phyloP scores from a whole-genome alignment of 1,140 invertebrate genomes.

The Cryptotermes secundus region DNA sequence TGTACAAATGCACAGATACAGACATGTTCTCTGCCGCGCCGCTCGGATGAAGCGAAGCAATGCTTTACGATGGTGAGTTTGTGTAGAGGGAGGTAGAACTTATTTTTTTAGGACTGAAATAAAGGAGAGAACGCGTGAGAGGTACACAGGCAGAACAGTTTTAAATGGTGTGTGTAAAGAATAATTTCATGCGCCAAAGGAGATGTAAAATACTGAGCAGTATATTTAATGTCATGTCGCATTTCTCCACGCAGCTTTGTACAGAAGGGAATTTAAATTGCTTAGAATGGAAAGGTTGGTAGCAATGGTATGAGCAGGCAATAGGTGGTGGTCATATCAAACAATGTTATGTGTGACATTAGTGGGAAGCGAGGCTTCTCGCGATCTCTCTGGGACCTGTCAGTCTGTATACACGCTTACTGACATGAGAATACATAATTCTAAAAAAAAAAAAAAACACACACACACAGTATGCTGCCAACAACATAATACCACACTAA shows the following conservation, averaged over 20 bases:
- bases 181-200: constrained; percentile 25
- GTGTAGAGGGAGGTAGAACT: not conserved
- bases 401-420: not conserved
- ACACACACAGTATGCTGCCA: not conserved
- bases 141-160: not conserved
- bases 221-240: constrained; percentile 23
- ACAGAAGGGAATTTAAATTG: not conserved
- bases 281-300: constrained; percentile 11
- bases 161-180: constrained; percentile 28
- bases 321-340: not conserved
- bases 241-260: constrained; percentile 9
- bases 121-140: not conserved
- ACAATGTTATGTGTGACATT: not conserved
- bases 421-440: not conserved
- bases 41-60: not conserved
- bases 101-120: constrained; percentile 4
- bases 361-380: not conserved
- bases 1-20: not conserved
- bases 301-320: not conserved
- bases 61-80: not conserved
- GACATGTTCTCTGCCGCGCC: not conserved
- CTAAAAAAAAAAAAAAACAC: not conserved
- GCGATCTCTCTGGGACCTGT: not conserved
- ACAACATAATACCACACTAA: not conserved
- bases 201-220: not conserved